A percentile compares a stretch with the other conserved stretches of the same genome.
phyloP scores from a whole-genome alignment of 1,140 invertebrate genomes.

The Bombus huntii region DNA sequence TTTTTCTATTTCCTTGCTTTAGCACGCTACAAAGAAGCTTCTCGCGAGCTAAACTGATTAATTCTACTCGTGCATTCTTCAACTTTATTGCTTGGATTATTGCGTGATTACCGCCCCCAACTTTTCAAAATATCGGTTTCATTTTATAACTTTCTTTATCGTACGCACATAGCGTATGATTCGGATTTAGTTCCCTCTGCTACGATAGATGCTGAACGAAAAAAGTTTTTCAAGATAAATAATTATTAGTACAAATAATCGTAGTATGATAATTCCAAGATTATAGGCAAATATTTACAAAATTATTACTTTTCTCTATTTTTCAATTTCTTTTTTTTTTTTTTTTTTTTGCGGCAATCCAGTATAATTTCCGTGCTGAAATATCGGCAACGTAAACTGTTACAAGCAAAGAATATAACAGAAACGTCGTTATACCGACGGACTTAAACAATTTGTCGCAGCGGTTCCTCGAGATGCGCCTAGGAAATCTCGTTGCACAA shows the following conservation, averaged over 20 bases:
- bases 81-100: background rate
- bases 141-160: background rate
- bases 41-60: too few relatives aligned
- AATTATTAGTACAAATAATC: too few relatives aligned
- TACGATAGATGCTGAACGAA: background rate
- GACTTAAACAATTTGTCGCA: conserved; percentile 18
- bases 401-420: background rate
- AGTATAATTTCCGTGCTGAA: background rate
- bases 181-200: background rate
- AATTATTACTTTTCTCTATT: background rate
- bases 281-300: too few relatives aligned
- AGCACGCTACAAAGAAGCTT: too few relatives aligned
- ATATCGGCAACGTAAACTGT: background rate
- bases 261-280: background rate
- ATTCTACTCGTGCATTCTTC: too few relatives aligned
- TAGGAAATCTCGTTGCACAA: background rate
- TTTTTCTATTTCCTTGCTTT: background rate
- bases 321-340: background rate
- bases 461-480: background rate
- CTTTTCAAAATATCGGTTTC: background rate
- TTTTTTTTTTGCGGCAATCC: too few relatives aligned
- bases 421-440: background rate
- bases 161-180: background rate
- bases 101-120: background rate
- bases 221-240: too few relatives aligned